Evolutionary conservation across 2,113 vertebrate species (phyloP), one percentile per base, ranked within the genome.

Genomic region (Chroicocephalus ridibundus): DNA sequence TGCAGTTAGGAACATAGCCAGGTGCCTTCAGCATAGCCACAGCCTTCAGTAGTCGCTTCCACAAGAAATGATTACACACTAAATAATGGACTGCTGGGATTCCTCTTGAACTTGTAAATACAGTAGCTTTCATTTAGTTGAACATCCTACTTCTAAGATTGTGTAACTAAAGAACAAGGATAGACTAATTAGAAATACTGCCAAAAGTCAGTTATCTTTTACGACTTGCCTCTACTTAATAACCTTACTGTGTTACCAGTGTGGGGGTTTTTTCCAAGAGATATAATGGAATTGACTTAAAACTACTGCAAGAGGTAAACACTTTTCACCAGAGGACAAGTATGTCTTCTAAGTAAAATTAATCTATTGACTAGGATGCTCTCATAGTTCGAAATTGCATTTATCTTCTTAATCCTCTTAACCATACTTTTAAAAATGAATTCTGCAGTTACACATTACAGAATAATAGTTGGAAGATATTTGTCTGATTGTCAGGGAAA

Each of bases 331-430:
- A 60, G 44, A 40, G 40, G 25, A 86, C 5, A 65, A 80, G 92
- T 88, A 91, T 77, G 14, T 85, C 62, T 90, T 54, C 52, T 38
- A 64, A 87, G 61, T 82, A 71, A 82, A 93, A 82, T 92, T 65
- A 84, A 71, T 78, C 14, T 91, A 47, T 82, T 97, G 55, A 91
- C 61, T 75, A 77, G 70, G 26, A 72, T 90, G 14, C 8, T 92
- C 22, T 91, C 13, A 16, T 34, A 42, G 38, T 47, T 29, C 52
- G 84, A 89, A 96, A 85, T 27, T 36, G 2, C 19, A 25, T 87
- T 84, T 83, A 42, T 93, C 74, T 55, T 94, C 70, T 90, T 96
- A 94, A 82, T 83, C 17, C 21, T 93, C 49, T 85, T 91, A 94
- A 58, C 69, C n/a, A 44, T 86, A 38, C 11, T 29, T 93, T 91